Conservation (phyloP, 2,888 invertebrate genomes). For the Stenolophus ochropezus region DNA sequence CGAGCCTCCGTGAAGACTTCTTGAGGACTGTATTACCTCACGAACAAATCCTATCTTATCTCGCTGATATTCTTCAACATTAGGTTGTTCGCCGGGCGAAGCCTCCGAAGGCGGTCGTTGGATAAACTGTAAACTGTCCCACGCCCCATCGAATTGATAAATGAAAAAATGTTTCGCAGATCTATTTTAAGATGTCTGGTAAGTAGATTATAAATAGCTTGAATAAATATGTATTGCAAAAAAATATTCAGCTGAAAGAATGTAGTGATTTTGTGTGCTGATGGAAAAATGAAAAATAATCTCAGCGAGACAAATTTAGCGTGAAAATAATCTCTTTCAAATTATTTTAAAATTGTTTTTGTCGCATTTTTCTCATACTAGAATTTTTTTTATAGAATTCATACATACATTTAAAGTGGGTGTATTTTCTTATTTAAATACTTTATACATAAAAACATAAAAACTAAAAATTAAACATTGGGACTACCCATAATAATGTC, state of each 20-base stretch:
- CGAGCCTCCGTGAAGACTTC: neutral
- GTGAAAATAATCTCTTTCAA: neutral
- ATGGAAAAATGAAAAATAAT: neutral
- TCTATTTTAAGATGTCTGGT: neutral
- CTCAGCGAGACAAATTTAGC: neutral
- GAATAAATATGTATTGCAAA: neutral
- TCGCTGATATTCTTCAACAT: neutral
- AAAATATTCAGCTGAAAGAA: neutral
- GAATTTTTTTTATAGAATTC: too few species aligned
- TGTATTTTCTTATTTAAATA: too few species aligned
- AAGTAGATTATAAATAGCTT: neutral
- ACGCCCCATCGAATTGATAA: neutral
- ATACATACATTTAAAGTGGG: too few species aligned
- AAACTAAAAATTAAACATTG: too few species aligned
- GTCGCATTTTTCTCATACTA: too few species aligned
- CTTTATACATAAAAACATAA: too few species aligned
- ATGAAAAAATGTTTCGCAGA: neutral
- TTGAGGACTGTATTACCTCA: neutral
- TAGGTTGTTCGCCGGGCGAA: neutral
- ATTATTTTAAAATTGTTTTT: neutral
- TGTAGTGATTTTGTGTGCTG: neutral
- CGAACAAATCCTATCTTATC: slow-evolving; percentile 14
- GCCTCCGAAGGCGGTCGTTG: too few species aligned
- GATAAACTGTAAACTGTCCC: neutral
- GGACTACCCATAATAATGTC: too few species aligned